A percentile compares a stretch with the other conserved stretches of the same genome.
phyloP scores from a whole-genome alignment of 2,797 vertebrate species.

The Capromys pilorides region DNA sequence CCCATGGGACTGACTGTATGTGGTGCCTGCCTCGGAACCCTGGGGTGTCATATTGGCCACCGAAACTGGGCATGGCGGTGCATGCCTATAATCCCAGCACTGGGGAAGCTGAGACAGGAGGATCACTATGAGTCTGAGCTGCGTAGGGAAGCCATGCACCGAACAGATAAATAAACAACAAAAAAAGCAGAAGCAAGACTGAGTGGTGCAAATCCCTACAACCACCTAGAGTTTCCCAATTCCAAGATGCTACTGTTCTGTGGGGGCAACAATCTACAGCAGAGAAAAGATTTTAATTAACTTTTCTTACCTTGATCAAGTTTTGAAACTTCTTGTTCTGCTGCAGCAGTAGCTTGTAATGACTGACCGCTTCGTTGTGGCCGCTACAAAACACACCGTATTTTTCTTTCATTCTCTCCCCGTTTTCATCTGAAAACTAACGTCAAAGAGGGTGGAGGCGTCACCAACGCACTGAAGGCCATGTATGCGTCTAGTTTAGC shows the following conservation, averaged over 20 bases:
- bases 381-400: slow-evolving; percentile 94
- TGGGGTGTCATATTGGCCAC: too few relatives aligned
- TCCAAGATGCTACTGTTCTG: neutral
- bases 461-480: fast-evolving
- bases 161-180: too few relatives aligned
- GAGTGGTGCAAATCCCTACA: neutral
- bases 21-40: too few relatives aligned
- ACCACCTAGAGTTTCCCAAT: neutral
- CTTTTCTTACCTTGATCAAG: slow-evolving; percentile 91
- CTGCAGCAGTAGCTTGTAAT: slow-evolving; percentile 94
- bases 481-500: too few relatives aligned
- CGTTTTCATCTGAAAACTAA: slow-evolving; percentile 96
- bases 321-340: slow-evolving; percentile 97
- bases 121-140: too few relatives aligned
- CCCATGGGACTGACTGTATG: too few relatives aligned
- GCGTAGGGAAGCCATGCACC: too few relatives aligned
- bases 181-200: neutral
- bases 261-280: neutral
- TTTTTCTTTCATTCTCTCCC: slow-evolving; percentile 93
- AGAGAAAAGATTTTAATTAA: neutral
- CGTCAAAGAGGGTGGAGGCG: neutral
- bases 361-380: slow-evolving; percentile 92
- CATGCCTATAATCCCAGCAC: too few relatives aligned
- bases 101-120: too few relatives aligned
- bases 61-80: too few relatives aligned